Evolutionary conservation across 1,140 invertebrate species (phyloP).

Genomic region (Oedothorax gibbosus): DNA sequence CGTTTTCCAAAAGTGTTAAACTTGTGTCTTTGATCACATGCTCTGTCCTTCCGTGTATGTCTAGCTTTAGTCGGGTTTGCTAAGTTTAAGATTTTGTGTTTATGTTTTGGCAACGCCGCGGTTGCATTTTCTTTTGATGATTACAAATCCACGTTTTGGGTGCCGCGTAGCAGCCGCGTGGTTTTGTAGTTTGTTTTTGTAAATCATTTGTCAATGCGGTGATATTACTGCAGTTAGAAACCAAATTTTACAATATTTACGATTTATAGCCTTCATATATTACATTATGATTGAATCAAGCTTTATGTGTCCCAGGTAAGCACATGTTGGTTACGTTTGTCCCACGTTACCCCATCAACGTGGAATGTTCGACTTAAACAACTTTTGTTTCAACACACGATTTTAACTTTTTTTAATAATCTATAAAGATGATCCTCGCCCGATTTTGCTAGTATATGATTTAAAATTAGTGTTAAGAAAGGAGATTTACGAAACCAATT

Average conservation of each 20-base stretch:
- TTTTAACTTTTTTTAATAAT: too few species aligned
- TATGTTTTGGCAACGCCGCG: background rate
- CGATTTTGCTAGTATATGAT: too few species aligned
- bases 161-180: conserved; percentile 26
- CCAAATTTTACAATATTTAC: background rate
- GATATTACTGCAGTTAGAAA: conserved; percentile 13
- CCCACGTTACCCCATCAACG: conserved; percentile 10
- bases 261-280: background rate
- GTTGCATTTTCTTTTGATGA: background rate
- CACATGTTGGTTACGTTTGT: conserved; percentile 13
- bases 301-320: conserved; percentile 28
- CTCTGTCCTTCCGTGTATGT: too few species aligned
- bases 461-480: background rate
- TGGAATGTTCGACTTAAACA: background rate
- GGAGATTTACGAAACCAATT: background rate
- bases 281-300: conserved; percentile 28
- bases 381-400: too few species aligned
- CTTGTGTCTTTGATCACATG: too few species aligned
- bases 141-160: conserved; percentile 45
- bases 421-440: too few species aligned
- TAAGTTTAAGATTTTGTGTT: too few species aligned
- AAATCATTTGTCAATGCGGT: background rate
- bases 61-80: too few species aligned
- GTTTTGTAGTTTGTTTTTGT: background rate
- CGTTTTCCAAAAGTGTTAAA: too few species aligned